Base-by-base conservation (phyloP, 2,113 vertebrate species). In the Pygoscelis antarcticus region DNA sequence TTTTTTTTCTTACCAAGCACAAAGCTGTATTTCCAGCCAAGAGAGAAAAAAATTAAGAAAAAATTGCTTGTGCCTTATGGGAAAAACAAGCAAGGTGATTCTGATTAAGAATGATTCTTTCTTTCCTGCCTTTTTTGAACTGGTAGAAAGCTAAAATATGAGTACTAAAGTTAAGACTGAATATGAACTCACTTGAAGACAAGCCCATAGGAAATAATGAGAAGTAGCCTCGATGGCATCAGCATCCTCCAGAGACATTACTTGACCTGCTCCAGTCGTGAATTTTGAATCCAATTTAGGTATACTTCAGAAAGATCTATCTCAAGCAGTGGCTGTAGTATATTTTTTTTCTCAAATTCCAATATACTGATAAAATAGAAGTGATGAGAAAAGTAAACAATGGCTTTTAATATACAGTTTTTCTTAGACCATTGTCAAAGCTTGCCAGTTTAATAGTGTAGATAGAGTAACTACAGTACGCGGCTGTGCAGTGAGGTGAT, bases 261-360 rank as follows among this genome's bases (percentile, higher is more conserved):
- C 58, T 87, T 82, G 26, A 86, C 55, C 74, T 60, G 19, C 27
- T 91, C 6, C 15, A 38, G 64, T 70, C 1, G 0, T 90, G 89
- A 68, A 68, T 95, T 96, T 94, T 95, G 46, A 72, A 94, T 95
- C 47, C 64, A 87, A 57, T 95, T 88, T 88, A 78, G 12, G 34
- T 36, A 69, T 55, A 52, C 76, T 95, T 89, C 61, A 84, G 64
- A 86, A 88, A 87, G 46, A 76, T 87, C 49, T 84, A 72, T 77
- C 38, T 95, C 72, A 95, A 70, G 15, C 32, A 70, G n/a, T 69
- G 47, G 34, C 36, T 93, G 49, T 76, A 83, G 26, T 55, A 79
- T 83, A 87, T 87, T 94, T 85, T 97, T 97, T 85, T 94, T 92
- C 40, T 94, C 47, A 93, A 89, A 89, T 93, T 91, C 58, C 85